phyloP scores from a whole-genome alignment of 2,888 invertebrate species.

The Helobdella robusta region DNA sequence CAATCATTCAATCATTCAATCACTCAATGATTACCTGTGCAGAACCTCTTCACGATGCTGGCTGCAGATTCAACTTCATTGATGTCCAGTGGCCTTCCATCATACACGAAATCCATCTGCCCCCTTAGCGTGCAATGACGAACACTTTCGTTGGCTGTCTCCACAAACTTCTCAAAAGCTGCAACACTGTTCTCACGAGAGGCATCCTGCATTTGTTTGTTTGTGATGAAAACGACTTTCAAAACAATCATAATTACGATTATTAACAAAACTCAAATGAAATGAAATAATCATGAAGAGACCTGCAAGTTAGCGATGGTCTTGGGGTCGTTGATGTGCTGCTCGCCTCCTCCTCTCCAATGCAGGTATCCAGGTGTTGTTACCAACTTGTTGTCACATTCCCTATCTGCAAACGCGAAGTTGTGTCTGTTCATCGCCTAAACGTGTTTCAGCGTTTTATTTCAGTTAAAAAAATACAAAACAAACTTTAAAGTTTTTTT shows the following conservation, averaged over 20 bases:
- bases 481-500: background rate
- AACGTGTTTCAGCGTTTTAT: background rate
- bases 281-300: background rate
- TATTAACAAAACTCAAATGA: conserved; percentile 18
- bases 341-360: conserved; percentile 90
- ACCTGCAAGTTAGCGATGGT: conserved; percentile 68
- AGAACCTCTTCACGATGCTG: conserved; percentile 89
- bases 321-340: conserved; percentile 90
- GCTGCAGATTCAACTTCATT: conserved; percentile 82
- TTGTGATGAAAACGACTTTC: background rate
- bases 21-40: conserved; percentile 57
- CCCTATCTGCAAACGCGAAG: conserved; percentile 62
- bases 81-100: conserved; percentile 61
- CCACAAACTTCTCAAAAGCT: conserved; percentile 74
- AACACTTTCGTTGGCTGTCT: conserved; percentile 75
- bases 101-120: conserved; percentile 74
- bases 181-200: conserved; percentile 66
- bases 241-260: background rate
- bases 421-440: conserved; percentile 57
- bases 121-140: conserved; percentile 80
- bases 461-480: background rate
- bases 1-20: background rate
- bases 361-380: conserved; percentile 87
- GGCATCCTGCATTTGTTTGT: conserved; percentile 61
- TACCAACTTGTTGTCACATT: conserved; percentile 65